A percentile compares a stretch with the other conserved stretches of the same genome.
These are phyloP conservation scores for Luperina nickerlii DNA, from an alignment of 2,888 invertebrate species.

Conservation along the genomic window DNA sequence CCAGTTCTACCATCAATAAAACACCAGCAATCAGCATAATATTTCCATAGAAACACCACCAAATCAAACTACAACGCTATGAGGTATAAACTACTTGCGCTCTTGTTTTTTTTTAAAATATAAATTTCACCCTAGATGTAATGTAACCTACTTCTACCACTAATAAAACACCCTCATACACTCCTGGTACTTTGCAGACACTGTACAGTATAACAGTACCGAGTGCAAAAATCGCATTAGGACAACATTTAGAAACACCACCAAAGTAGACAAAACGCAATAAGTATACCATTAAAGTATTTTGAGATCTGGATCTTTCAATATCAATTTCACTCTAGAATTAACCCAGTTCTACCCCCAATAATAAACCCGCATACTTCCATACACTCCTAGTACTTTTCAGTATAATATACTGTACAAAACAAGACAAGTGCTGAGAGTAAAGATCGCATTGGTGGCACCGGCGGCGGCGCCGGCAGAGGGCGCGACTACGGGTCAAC, in stretches of 20 bases:
- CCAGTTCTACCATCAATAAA: background rate
- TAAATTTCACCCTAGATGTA: background rate
- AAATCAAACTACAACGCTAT: background rate
- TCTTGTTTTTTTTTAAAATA: background rate
- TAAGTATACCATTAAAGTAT: background rate
- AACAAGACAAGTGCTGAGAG: conserved; percentile 60
- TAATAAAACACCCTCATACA: conserved; percentile 12
- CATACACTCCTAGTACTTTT: conserved; percentile 1
- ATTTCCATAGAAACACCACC: background rate
- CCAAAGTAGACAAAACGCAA: background rate
- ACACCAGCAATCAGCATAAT: background rate
- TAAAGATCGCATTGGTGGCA: conserved; percentile 76
- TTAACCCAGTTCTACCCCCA: conserved; percentile 21
- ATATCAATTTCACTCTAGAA: background rate
- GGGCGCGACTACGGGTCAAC: conserved; percentile 75
- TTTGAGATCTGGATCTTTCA: background rate
- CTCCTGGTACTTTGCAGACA: background rate
- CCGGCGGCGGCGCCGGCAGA: conserved; percentile 58
- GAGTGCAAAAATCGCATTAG: conserved; percentile 77
- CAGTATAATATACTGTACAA: background rate
- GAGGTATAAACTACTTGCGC: background rate
- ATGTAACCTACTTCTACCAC: background rate
- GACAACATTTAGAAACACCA: background rate
- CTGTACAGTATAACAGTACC: conserved; percentile 11
- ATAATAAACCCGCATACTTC: conserved; percentile 16